Conservation (phyloP, 1,140 invertebrate species). For the Papilio machaon region DNA sequence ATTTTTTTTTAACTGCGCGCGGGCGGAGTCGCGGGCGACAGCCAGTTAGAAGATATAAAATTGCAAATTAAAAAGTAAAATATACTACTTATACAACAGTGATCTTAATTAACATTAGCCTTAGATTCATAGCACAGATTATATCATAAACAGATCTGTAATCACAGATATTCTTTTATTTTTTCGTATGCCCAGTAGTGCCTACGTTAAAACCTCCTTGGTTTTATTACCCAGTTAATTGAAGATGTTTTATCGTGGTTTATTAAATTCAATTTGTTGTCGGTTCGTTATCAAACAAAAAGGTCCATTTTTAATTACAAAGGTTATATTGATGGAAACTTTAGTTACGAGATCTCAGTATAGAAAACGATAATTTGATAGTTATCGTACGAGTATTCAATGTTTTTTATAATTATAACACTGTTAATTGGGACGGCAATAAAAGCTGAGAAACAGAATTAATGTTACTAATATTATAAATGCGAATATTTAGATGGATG, state of each 20-base stretch:
- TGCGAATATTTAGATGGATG: no score
- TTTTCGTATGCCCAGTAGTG: not conserved
- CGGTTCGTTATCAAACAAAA: conserved; percentile 22
- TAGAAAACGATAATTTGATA: not conserved
- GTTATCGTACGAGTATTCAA: not conserved
- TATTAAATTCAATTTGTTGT: conserved; percentile 26
- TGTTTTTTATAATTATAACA: not conserved
- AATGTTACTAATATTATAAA: no score
- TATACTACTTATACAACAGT: no score
- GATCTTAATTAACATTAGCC: not conserved
- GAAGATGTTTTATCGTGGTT: conserved; percentile 19
- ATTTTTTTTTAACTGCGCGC: no score
- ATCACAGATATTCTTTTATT: not conserved
- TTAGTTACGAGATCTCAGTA: not conserved
- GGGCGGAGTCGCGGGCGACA: no score
- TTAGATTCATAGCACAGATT: not conserved
- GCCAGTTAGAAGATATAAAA: no score
- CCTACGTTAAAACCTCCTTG: conserved; percentile 1
- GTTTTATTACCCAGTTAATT: conserved; percentile 25
- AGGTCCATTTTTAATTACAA: not conserved
- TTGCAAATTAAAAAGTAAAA: no score
- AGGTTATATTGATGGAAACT: not conserved
- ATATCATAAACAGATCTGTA: not conserved
- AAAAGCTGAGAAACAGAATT: not conserved
- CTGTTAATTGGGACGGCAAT: not conserved